phyloP scores from a whole-genome alignment of 2,113 vertebrate species.

The Scomber scombrus region DNA sequence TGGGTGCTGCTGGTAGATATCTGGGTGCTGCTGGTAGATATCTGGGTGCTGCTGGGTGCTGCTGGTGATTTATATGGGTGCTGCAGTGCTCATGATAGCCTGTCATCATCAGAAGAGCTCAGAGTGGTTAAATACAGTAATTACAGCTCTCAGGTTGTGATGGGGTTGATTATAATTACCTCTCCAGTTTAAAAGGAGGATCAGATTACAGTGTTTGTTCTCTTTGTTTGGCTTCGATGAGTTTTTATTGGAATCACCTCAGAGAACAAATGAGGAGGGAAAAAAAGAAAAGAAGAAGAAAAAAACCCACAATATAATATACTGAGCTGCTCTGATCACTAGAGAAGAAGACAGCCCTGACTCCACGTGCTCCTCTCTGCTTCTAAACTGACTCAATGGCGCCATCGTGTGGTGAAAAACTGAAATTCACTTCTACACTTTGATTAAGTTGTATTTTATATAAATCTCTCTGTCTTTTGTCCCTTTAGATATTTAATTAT shows the following conservation, averaged over 20 bases:
- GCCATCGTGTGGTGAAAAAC: conserved; percentile 41
- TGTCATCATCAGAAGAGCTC: conserved; percentile 24
- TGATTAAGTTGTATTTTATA: too few species aligned
- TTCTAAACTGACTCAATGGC: neutral
- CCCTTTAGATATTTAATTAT: too few species aligned
- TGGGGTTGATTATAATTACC: conserved; percentile 43
- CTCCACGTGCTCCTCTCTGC: neutral
- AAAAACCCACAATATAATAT: too few species aligned
- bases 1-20: too few species aligned
- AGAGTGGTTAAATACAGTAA: conserved; percentile 44
- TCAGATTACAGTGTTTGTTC: neutral
- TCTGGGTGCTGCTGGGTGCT: too few species aligned
- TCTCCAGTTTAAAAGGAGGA: neutral
- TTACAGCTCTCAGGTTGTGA: conserved; percentile 25
- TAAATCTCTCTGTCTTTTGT: too few species aligned
- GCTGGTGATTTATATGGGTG: too few species aligned
- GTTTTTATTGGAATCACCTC: neutral
- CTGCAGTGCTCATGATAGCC: neutral
- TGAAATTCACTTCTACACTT: too few species aligned
- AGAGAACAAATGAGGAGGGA: neutral
- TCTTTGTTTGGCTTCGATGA: neutral
- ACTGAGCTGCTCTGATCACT: too few species aligned
- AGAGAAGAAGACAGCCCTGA: too few species aligned
- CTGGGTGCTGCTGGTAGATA: too few species aligned
- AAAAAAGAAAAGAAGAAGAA: too few species aligned